Conservation (phyloP, 2,888 invertebrate species). For the Gryllus longicercus region DNA sequence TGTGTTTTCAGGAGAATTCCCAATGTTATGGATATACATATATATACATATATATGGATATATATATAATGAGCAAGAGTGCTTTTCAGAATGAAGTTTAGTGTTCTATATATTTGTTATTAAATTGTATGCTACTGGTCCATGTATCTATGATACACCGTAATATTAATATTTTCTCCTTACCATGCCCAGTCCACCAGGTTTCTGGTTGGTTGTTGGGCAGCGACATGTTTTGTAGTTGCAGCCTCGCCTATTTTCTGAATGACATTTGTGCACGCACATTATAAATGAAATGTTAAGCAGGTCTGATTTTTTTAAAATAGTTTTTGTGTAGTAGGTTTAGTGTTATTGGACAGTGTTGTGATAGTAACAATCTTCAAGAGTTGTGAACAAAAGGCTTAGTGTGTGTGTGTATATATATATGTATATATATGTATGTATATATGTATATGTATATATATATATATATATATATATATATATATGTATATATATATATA, state of each 20-base stretch:
- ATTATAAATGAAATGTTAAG: conserved; percentile 11
- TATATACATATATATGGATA: conserved; percentile 25
- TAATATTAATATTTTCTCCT: conserved; percentile 30
- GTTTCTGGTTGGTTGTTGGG: conserved; percentile 19
- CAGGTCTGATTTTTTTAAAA: conserved; percentile 20
- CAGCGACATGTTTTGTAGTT: conserved; percentile 21
- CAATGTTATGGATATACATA: conserved; percentile 21
- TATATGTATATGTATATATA: conserved; percentile 23
- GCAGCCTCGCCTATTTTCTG: conserved; percentile 22
- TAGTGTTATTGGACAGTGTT: conserved; percentile 22
- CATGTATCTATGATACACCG: conserved; percentile 23
- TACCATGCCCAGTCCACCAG: conserved; percentile 34
- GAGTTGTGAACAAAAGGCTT: conserved; percentile 23
- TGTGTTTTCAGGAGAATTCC: conserved; percentile 18
- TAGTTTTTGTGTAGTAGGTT: conserved; percentile 20
- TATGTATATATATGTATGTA: conserved; percentile 18
- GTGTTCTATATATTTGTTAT: conserved; percentile 35
- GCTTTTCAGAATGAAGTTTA: conserved; percentile 19
- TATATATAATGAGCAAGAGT: conserved; percentile 20
- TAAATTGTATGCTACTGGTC: conserved; percentile 33
- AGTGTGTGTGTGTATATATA: background rate
- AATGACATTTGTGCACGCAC: conserved; percentile 22
- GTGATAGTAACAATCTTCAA: conserved; percentile 23
- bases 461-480: conserved; percentile 20
- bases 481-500: conserved; percentile 23